A percentile compares a stretch with the other conserved stretches of the same genome.
phyloP scores from a whole-genome alignment of 2,113 vertebrate genomes.

The Sakesphorus luctuosus region DNA sequence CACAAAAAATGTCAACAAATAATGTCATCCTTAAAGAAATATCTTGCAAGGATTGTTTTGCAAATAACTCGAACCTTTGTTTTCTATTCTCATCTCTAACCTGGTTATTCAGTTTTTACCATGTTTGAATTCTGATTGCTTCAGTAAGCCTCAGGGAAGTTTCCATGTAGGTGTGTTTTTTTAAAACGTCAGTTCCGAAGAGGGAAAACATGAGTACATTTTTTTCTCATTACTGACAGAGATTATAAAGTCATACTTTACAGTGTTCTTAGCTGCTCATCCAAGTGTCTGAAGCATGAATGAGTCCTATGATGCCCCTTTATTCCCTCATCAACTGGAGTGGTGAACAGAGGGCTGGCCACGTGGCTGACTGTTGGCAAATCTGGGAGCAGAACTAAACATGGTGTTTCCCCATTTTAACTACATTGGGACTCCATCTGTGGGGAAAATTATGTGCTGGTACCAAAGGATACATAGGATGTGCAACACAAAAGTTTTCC shows the following conservation, averaged over 20 bases:
- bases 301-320: not conserved
- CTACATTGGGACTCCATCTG: not conserved
- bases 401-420: not conserved
- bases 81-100: not conserved
- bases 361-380: not conserved
- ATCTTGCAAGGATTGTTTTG: not conserved
- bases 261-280: not conserved
- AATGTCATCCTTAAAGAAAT: not conserved
- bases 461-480: constrained; percentile 8
- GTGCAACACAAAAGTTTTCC: constrained; percentile 38
- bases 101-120: not conserved
- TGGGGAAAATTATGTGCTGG: not conserved
- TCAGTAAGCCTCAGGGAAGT: not conserved
- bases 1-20: not conserved
- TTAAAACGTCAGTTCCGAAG: not conserved
- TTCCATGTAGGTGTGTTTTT: not conserved
- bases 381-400: not conserved
- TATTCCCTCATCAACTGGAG: not conserved
- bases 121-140: not conserved
- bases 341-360: not conserved
- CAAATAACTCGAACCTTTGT: not conserved
- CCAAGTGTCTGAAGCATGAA: not conserved
- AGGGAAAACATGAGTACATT: not conserved
- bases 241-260: not conserved
- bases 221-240: not conserved